Base-by-base conservation (phyloP, 2,113 vertebrate genomes). In the Peromyscus polionotus region DNA sequence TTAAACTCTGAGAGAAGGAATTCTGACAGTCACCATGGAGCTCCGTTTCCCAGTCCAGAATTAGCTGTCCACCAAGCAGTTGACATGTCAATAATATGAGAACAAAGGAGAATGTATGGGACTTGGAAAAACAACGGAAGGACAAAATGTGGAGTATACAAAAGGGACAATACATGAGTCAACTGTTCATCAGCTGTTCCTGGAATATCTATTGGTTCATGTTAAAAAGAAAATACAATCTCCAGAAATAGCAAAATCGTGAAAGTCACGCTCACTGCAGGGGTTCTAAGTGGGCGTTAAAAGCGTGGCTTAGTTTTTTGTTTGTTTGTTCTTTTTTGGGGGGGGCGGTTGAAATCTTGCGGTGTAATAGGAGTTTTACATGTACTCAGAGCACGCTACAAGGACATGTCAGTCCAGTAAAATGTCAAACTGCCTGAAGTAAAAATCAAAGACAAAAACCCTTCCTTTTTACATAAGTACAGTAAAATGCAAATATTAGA, bases 311-410 rank as follows among this genome's bases (percentile, higher is more conserved):
- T 61, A 73, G 20, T 54, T 61, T 39, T 39, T 39, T 26, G 54
- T 17, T 84, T 72, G 70, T 17, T 17, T 39, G 6, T 70, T 81
- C 28, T 61, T 22, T 14, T 16, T 59, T n/a, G 2, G 39, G 39
- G 39, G 39, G 39, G 39, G 39, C 39, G 39, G 39, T 42, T 42
- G 39, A 20, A 72, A 36, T 85, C 5, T 28, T 57, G 48, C 22
- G 24, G 36, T 90, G 68, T 84, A 94, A 93, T 83, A 31, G 87
- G 73, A 75, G 31, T 68, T 90, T 72, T 96, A 33, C 81, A 86
- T 73, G 63, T 4, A 91, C 7, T 88, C 4, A 2, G n/a, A 95
- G 22, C 36, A 59, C 24, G 48, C 90, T 83, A 45, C 88, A 68
- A 96, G 87, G 28, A 61, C 83, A 85, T 22, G 94, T 65, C 39